Evolutionary conservation across 2,888 invertebrate genomes (phyloP), one percentile per base, ranked within the genome.

Genomic region (Melanostoma mellinum): DNA sequence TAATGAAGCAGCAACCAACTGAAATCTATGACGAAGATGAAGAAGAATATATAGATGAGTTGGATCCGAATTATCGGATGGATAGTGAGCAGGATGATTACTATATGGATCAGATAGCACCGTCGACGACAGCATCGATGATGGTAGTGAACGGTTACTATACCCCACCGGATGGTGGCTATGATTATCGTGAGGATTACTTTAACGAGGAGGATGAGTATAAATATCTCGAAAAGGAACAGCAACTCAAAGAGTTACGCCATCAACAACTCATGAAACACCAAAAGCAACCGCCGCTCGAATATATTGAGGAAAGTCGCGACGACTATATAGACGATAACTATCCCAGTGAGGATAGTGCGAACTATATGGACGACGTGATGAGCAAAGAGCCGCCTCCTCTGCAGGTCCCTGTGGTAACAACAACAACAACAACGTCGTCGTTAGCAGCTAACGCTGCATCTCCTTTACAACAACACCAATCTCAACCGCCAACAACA

Each of bases 201-300:
- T 91, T 91, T 80, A 90, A 91, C 75, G 91, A 91, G 85, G 91
- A 91, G 85, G 91, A 91, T 85, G 91, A 91, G 86, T 90, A 89
- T 72, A 90, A 91, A 69, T 91, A 91, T 85, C 87, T 91, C 32
- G 90, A 91, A 74, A 90, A 90, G 55, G 90, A 90, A 72, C 85
- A 87, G 50, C 87, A 88, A 46, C 86, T 87, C 36, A 85, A 85
- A 33, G 79, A 85, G 32, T 77, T 85, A 6, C 71, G 85, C 48
- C 65, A 81, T 32, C 78, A 81, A 55, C 87, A 89, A 60, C 56
- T 86, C 58, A 53, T 85, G 30, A 79, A 84, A 10, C 87, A 87
- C 20, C 86, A 87, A 38, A 85, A 87, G 36, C 85, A 86, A 53
- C 76, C 63, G 50, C 88, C 89, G 68, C 76, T 88, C 52, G 90